A percentile compares a stretch with the other conserved stretches of the same genome.
phyloP scores from a whole-genome alignment of 2,888 invertebrate species.

The Palloptera scutellata region DNA sequence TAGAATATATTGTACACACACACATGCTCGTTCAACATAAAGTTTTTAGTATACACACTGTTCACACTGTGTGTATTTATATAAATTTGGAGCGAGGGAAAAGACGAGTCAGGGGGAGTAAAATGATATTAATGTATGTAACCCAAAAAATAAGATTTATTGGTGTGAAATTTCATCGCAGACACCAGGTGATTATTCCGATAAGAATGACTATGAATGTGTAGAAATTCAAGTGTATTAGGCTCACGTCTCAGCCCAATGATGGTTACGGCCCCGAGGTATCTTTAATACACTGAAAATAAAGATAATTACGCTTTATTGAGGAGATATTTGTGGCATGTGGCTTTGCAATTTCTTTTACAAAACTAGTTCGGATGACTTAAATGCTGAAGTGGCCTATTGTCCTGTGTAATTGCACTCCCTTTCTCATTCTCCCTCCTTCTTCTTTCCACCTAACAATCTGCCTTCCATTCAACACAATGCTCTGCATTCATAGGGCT shows the following conservation, averaged over 20 bases:
- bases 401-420: no score
- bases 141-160: constrained; percentile 47
- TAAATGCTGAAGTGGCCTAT: no score
- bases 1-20: not conserved
- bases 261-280: not conserved
- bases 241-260: not conserved
- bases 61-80: not conserved
- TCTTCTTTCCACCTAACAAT: no score
- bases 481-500: no score
- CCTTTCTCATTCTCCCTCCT: no score
- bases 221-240: constrained; percentile 3
- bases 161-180: constrained; percentile 48
- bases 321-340: no score
- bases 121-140: constrained; percentile 42
- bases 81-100: not conserved
- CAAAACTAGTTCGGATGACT: no score
- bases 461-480: no score
- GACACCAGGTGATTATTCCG: constrained; percentile 46
- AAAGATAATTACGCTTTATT: no score
- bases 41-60: no score
- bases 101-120: not conserved
- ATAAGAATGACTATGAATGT: constrained; percentile 6
- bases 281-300: not conserved
- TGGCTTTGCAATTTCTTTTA: no score
- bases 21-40: no score